phyloP scores from a whole-genome alignment of 2,797 vertebrate genomes.

The Macrochelys suwanniensis region DNA sequence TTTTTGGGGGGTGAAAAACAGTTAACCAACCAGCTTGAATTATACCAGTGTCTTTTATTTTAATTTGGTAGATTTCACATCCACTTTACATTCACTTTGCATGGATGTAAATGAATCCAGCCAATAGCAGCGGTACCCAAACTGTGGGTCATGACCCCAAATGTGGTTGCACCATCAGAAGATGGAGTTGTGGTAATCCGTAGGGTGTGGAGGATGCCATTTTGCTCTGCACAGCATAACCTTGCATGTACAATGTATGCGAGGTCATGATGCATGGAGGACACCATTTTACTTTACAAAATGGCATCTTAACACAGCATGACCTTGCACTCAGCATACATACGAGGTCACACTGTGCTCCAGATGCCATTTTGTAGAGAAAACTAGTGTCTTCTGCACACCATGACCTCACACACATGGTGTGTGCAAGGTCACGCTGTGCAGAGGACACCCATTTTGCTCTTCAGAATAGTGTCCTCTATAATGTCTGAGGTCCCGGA shows the following conservation, averaged over 20 bases:
- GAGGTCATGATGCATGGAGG: no score
- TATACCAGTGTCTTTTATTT: neutral
- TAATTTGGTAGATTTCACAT: neutral
- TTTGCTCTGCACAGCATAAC: neutral
- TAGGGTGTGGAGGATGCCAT: neutral
- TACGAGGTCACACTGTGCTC: neutral
- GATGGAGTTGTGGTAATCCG: neutral
- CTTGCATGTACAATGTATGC: no score
- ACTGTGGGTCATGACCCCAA: neutral
- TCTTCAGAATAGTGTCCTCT: neutral
- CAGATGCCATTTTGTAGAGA: neutral
- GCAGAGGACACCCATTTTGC: neutral
- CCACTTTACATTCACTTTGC: neutral
- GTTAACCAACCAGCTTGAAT: neutral
- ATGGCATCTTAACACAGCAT: no score
- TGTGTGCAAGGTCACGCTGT: neutral
- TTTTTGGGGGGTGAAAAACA: neutral
- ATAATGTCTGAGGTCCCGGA: neutral
- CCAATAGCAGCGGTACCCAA: neutral
- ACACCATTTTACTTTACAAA: no score
- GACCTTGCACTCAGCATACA: neutral
- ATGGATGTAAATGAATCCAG: neutral
- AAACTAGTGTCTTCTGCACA: neutral
- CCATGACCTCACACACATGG: neutral
- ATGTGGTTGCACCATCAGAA: neutral